These are phyloP conservation scores for Plebejus melissa DNA, from an alignment of 2,888 invertebrate species.

Conservation along the genomic window DNA sequence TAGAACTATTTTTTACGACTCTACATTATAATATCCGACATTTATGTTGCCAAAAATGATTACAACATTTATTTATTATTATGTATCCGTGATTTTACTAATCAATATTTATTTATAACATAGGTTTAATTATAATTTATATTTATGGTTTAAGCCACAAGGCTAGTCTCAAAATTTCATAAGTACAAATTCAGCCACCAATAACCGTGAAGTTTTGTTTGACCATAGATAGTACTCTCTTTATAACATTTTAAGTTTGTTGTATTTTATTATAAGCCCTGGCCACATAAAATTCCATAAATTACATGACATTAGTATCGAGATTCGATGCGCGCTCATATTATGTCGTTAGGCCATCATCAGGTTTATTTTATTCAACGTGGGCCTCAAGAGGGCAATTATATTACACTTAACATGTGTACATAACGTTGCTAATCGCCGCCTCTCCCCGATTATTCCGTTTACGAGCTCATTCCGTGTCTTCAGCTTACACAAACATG, in stretches of 20 bases:
- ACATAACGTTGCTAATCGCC: conserved; percentile 55
- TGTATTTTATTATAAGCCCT: neutral
- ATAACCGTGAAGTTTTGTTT: no score
- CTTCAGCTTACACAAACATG: conserved; percentile 9
- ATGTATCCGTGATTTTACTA: no score
- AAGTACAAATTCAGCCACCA: no score
- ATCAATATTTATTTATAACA: no score
- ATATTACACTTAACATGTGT: conserved; percentile 53
- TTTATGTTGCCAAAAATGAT: neutral
- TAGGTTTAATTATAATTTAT: no score
- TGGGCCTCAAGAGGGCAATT: conserved; percentile 31
- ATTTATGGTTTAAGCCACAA: no score
- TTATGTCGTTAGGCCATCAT: conserved; percentile 37
- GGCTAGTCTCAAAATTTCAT: no score
- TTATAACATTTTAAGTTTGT: neutral
- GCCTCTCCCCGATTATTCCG: conserved; percentile 37
- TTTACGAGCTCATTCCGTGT: conserved; percentile 8
- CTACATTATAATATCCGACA: neutral
- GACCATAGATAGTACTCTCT: neutral
- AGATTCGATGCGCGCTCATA: conserved; percentile 20
- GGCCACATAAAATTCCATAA: neutral
- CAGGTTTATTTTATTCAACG: conserved; percentile 30
- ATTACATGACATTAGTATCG: neutral
- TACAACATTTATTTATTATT: neutral
- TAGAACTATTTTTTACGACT: neutral